Evolutionary conservation across 2,797 vertebrate genomes (phyloP).

Genomic region (Oceanodroma leucorhoa): DNA sequence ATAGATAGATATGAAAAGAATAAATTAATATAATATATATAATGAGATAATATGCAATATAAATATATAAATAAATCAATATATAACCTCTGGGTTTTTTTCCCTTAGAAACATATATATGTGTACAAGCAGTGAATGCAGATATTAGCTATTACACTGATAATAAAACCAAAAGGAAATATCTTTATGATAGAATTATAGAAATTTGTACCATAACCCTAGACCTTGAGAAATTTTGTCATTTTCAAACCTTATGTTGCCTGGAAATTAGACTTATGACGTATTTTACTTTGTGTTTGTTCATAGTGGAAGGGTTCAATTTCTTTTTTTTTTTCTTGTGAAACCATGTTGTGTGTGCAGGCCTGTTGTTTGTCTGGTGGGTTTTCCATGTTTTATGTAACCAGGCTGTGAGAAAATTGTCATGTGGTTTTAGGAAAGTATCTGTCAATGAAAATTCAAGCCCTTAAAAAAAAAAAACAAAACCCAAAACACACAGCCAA

Average conservation of each 20-base stretch:
- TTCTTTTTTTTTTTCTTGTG: background rate
- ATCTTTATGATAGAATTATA: background rate
- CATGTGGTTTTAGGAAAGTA: background rate
- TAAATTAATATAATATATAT: background rate
- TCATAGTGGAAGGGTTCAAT: background rate
- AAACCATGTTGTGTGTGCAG: background rate
- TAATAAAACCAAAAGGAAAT: background rate
- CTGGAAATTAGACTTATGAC: background rate
- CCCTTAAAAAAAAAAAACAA: background rate
- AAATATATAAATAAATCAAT: background rate
- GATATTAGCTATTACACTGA: background rate
- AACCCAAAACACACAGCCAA: background rate
- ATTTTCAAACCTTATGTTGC: background rate
- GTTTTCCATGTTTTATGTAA: background rate
- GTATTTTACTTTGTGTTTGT: background rate
- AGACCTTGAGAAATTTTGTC: background rate
- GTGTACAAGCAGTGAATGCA: background rate
- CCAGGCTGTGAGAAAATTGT: background rate
- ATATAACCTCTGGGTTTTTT: fast-evolving
- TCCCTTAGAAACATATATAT: background rate
- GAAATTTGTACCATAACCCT: background rate
- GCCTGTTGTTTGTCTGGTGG: background rate
- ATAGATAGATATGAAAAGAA: too few relatives aligned
- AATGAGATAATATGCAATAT: background rate
- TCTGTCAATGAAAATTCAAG: slow-evolving; percentile 4